phyloP scores from a whole-genome alignment of 2,888 invertebrate genomes.

The Eupithecia abbreviata region DNA sequence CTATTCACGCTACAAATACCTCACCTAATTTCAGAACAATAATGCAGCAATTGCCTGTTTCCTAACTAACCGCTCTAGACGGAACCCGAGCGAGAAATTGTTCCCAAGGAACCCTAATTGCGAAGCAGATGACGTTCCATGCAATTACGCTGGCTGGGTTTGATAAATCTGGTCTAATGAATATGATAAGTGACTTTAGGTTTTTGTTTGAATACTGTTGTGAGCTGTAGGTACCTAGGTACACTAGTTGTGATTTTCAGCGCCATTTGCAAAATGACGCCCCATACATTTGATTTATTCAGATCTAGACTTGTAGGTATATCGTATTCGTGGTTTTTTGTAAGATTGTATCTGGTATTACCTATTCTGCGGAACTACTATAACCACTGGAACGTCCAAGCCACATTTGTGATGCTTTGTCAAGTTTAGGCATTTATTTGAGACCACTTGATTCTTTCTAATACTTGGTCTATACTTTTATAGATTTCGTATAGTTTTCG shows the following conservation, averaged over 20 bases:
- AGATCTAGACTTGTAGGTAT: neutral
- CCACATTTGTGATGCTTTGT: too few relatives aligned
- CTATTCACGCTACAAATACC: neutral
- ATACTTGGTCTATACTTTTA: too few relatives aligned
- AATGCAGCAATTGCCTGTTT: constrained; percentile 45
- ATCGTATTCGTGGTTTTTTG: too few relatives aligned
- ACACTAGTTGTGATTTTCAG: neutral
- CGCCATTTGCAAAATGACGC: neutral
- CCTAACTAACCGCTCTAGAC: constrained; percentile 46
- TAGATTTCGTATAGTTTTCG: too few relatives aligned
- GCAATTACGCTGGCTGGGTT: constrained; percentile 51
- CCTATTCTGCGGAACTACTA: too few relatives aligned
- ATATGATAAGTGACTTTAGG: constrained; percentile 5
- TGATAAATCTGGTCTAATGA: constrained; percentile 39
- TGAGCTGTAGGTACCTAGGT: neutral
- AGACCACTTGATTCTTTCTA: too few relatives aligned
- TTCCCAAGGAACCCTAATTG: constrained; percentile 52
- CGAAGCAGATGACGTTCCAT: constrained; percentile 61
- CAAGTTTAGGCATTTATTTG: too few relatives aligned
- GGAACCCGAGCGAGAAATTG: constrained; percentile 52
- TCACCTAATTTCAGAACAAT: constrained; percentile 12
- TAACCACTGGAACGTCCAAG: too few relatives aligned
- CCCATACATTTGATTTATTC: neutral
- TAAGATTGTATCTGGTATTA: too few relatives aligned
- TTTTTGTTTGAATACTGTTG: neutral